Evolutionary conservation across 2,888 invertebrate genomes (phyloP).

Genomic region (Athetis lepigone): DNA sequence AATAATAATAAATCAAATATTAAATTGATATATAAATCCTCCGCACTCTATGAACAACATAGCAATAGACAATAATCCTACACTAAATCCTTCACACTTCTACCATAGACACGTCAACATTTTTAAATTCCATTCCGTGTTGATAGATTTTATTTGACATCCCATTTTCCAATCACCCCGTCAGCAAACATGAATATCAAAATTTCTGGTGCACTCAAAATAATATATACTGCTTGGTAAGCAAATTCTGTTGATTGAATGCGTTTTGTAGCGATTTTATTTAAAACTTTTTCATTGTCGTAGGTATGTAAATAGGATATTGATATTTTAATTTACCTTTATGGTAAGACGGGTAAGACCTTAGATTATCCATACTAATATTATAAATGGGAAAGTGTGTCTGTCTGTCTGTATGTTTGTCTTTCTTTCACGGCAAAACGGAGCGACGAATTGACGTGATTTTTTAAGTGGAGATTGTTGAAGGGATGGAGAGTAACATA

Average conservation of each 20-base stretch:
- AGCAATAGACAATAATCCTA: background rate
- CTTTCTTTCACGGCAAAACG: too few relatives aligned
- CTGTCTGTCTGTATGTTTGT: too few relatives aligned
- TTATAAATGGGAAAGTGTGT: too few relatives aligned
- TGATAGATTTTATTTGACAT: conserved; percentile 51
- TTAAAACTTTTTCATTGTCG: background rate
- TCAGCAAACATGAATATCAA: conserved; percentile 70
- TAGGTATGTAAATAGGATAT: conserved; percentile 3
- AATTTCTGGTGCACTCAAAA: conserved; percentile 77
- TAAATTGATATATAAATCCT: too few relatives aligned
- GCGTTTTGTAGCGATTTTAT: conserved; percentile 11
- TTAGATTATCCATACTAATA: too few relatives aligned
- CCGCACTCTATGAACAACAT: background rate
- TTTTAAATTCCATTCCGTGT: conserved; percentile 30
- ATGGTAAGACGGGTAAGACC: too few relatives aligned
- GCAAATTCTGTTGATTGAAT: conserved; percentile 37
- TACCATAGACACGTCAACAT: conserved; percentile 28
- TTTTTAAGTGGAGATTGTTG: too few relatives aligned
- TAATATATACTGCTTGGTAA: conserved; percentile 71
- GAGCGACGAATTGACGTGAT: too few relatives aligned
- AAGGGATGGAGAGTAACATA: too few relatives aligned
- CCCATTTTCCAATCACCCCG: conserved; percentile 55
- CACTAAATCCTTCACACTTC: conserved; percentile 17
- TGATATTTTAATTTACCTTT: background rate
- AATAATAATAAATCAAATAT: too few relatives aligned